Evolutionary conservation across 2,113 vertebrate genomes (phyloP), one percentile per base, ranked within the genome.

Genomic region (Uropsilus gracilis): DNA sequence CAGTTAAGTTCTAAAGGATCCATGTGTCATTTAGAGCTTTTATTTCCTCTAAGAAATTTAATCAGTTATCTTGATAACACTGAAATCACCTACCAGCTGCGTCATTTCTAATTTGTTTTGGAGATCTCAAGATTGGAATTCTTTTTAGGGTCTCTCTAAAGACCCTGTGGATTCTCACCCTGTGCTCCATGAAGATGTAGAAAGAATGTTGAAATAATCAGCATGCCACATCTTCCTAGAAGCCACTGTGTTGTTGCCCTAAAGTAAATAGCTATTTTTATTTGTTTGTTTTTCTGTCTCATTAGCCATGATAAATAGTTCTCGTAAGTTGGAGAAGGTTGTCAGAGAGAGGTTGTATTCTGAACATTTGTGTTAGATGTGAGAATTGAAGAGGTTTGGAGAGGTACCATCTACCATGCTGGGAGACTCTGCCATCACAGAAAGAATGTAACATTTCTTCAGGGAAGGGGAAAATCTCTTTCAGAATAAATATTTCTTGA

Each of bases 1-100:
- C 81, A 78, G n/a, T 94, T 75, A 90, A 86, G 6, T 50, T 89
- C 95, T 87, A 61, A 93, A 84, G 53, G 88, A 90, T 69, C 20
- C 30, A 59, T 90, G 22, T 90, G 48, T 90, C 88, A 28, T 75
- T 89, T 87, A 86, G 30, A 91, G 55, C 39, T 90, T 90, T 68
- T 90, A 39, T 89, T 88, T 96, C 81, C 83, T 78, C 77, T 95
- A 90, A 94, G 68, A 95, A 82, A 59, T 73, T 42, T 57, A 59
- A 28, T 53, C 46, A 24, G 12, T 80, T 91, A 32, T 84, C 89
- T 93, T 71, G 50, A 86, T 83, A 66, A 46, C 16, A 34, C 42
- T 82, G 22, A 86, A 69, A 57, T 92, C 84, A 78, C 44, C 85
- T 87, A 68, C 32, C 57, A 85, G 57, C 82, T 90, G 39, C 75